Percentiles rank a stretch among this genome's conserved stretches.
Evolutionary conservation across 2,888 invertebrate genomes (phyloP).

Genomic region (Micoletzkya japonica): DNA sequence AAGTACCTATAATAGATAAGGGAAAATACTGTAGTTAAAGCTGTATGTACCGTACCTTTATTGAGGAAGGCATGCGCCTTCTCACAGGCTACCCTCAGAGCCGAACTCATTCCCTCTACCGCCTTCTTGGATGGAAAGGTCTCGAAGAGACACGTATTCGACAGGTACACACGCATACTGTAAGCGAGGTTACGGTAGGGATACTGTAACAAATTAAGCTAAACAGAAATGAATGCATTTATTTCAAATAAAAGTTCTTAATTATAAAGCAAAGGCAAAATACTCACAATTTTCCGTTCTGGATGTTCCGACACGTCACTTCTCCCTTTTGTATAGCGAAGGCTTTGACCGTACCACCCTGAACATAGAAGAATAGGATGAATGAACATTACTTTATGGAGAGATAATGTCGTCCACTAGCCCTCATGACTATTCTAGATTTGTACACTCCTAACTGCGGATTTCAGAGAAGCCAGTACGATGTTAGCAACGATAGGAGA

Average conservation of each 20-base stretch:
- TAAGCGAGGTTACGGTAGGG: not conserved
- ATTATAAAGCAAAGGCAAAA: too few species aligned
- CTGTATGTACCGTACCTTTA: not conserved
- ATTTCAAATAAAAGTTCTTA: too few species aligned
- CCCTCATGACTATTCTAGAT: too few species aligned
- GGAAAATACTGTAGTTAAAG: not conserved
- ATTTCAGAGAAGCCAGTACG: too few species aligned
- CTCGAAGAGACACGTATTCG: not conserved
- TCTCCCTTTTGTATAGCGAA: constrained; percentile 26
- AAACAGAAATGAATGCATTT: not conserved
- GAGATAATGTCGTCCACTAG: too few species aligned
- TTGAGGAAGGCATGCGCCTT: not conserved
- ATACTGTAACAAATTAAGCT: not conserved
- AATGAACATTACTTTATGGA: too few species aligned
- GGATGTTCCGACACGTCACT: constrained; percentile 32
- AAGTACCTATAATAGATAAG: too few species aligned
- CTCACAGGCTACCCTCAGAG: not conserved
- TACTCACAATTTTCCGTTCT: constrained; percentile 42
- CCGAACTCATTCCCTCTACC: not conserved
- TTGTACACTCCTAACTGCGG: too few species aligned
- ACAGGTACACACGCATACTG: not conserved
- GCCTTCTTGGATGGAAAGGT: not conserved
- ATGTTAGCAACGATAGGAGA: too few species aligned
- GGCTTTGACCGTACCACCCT: constrained; percentile 5
- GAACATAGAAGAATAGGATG: too few species aligned